These are phyloP conservation scores for Peromyscus maniculatus DNA, from an alignment of 2,113 vertebrate genomes.

Conservation along the genomic window DNA sequence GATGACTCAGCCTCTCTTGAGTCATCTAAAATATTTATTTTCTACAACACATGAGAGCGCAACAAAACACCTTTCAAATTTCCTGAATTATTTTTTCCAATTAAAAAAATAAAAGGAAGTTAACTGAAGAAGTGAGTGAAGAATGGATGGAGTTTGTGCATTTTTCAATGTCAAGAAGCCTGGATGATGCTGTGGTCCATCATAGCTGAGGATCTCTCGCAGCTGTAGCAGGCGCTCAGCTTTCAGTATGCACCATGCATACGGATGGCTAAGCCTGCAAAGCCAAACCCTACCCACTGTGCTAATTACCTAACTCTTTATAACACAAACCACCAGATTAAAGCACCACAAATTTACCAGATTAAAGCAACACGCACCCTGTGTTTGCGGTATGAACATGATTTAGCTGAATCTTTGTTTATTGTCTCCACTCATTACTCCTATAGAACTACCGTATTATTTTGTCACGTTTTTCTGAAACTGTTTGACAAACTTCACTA, in stretches of 20 bases:
- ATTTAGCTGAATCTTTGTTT: background rate
- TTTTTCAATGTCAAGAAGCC: background rate
- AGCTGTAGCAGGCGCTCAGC: background rate
- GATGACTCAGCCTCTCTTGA: slow-evolving; percentile 53
- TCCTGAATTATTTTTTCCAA: background rate
- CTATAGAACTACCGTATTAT: background rate
- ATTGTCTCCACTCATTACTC: background rate
- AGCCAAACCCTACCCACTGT: background rate
- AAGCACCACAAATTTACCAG: background rate
- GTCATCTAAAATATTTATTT: slow-evolving; percentile 31
- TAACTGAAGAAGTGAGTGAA: background rate
- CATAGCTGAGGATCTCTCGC: background rate
- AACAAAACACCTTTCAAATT: slow-evolving; percentile 6
- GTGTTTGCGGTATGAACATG: background rate
- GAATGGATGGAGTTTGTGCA: background rate
- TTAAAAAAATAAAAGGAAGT: background rate
- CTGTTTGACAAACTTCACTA: background rate
- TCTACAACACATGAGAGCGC: background rate
- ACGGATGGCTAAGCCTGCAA: background rate
- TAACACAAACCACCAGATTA: background rate
- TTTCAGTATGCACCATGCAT: background rate
- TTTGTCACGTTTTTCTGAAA: background rate
- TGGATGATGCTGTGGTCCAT: too few species aligned
- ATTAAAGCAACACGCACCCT: background rate
- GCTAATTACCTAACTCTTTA: background rate